Base-by-base conservation (phyloP, 2,797 vertebrate genomes). In the Echeneis naucrates region DNA sequence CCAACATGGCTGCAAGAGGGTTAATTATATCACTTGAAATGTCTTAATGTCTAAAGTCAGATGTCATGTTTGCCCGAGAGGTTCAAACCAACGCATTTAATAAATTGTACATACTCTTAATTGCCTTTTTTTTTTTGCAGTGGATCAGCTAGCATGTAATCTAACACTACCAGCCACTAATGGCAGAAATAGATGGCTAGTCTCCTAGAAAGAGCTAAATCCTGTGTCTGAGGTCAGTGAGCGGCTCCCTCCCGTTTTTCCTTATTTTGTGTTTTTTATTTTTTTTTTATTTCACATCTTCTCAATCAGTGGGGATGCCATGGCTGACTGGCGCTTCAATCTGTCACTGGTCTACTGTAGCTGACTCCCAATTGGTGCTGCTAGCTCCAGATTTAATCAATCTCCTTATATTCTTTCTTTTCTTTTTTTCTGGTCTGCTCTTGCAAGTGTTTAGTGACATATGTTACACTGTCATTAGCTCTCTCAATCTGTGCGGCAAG, bases 291-390 rank as follows among this genome's bases (percentile, higher is more conserved):
- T 48, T 33, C 42, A 56, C 26, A 73, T 33, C 30, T 27, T 48
- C 37, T 70, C 48, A 24, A 24, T 65, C 62, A 72, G 8, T 21
- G 30, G 17, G n/a, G 16, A 68, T 42, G 23, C n/a, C 24, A 4
- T 21, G 6, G 42, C 8, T 23, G 42, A 50, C 27, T 44, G 24
- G 42, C 19, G n/a, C 17, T 72, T 50, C 44, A 58, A 56, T 84
- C 77, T 52, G 70, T 79, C 54, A 71, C 64, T 58, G 38, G 44
- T 71, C 71, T 59, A 30, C 66, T 71, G 52, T 55, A 57, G 38
- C 38, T 24, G 47, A 47, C 38, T 69, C 48, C 68, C 35, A 67
- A 72, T 75, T 81, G 85, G 59, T 77, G 61, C 66, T 57, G 54
- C 60, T 59, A 69, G 61, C 72, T 81, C 9, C 19, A 35, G 33